Conservation (phyloP, 2,888 invertebrate genomes). For the Sesia bembeciformis region DNA sequence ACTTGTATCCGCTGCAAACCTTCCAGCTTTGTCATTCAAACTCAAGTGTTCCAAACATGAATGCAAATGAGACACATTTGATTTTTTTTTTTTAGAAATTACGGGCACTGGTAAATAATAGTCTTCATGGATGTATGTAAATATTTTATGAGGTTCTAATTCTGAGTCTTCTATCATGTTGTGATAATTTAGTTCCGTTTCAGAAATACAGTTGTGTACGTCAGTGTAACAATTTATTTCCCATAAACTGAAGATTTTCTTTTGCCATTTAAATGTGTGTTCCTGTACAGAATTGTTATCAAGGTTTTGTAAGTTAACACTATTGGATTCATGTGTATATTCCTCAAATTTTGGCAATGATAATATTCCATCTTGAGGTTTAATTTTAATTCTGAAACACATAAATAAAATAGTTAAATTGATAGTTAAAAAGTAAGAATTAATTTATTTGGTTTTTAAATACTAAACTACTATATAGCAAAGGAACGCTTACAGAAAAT, state of each 20-base stretch:
- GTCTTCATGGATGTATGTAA: slow-evolving; percentile 77
- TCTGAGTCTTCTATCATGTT: slow-evolving; percentile 38
- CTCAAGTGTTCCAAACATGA: slow-evolving; percentile 28
- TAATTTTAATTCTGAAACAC: slow-evolving; percentile 44
- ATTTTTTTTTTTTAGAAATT: slow-evolving; percentile 19
- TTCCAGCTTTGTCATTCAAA: slow-evolving; percentile 23
- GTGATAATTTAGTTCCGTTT: slow-evolving; percentile 62
- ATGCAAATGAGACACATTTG: slow-evolving; percentile 11
- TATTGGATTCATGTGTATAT: slow-evolving; percentile 26
- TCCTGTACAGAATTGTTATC: slow-evolving; percentile 26
- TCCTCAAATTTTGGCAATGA: slow-evolving; percentile 54
- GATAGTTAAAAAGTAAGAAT: too few species aligned
- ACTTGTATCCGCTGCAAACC: slow-evolving; percentile 21
- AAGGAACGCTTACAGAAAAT: too few species aligned
- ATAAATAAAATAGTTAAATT: neutral
- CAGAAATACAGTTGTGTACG: slow-evolving; percentile 75
- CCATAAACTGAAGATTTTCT: slow-evolving; percentile 78
- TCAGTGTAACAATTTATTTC: slow-evolving; percentile 77
- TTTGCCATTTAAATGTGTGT: slow-evolving; percentile 79
- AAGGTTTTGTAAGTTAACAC: slow-evolving; percentile 17
- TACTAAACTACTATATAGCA: too few species aligned
- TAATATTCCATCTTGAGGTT: slow-evolving; percentile 38
- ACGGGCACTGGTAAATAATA: slow-evolving; percentile 48
- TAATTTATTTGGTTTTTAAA: too few species aligned
- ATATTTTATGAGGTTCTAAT: slow-evolving; percentile 44